Percentiles rank a stretch among this genome's conserved stretches.
Conservation (phyloP, 92 coral and sea anemone species). For the Chrysogorgia sp. region DNA sequence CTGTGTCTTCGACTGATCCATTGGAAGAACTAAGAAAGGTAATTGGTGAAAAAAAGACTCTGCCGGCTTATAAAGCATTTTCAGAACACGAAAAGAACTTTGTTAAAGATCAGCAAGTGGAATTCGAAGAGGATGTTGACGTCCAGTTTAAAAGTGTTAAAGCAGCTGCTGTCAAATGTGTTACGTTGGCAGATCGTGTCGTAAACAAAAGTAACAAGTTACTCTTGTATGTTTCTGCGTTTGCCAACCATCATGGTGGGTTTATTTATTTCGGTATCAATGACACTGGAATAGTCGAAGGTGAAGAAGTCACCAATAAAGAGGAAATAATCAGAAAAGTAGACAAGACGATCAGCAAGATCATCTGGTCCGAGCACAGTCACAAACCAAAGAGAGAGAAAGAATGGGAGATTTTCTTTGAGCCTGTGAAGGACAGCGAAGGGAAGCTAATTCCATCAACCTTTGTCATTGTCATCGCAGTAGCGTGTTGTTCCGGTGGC, state of each 20-base stretch:
- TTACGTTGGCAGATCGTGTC: slow-evolving; percentile 51
- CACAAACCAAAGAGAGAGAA: slow-evolving; percentile 45
- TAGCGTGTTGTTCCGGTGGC: slow-evolving; percentile 39
- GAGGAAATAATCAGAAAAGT: slow-evolving; percentile 29
- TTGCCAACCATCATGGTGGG: slow-evolving; percentile 59
- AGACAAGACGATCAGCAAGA: slow-evolving; percentile 29
- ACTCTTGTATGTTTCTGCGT: slow-evolving; percentile 43
- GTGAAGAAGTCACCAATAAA: slow-evolving; percentile 10
- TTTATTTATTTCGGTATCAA: slow-evolving; percentile 54
- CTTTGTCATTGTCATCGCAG: slow-evolving; percentile 31
- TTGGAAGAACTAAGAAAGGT: background rate
- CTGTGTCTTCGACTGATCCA: background rate
- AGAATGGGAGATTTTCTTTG: slow-evolving; percentile 58
- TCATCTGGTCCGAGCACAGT: slow-evolving; percentile 40
- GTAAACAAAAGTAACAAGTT: slow-evolving; percentile 50
- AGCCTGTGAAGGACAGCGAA: slow-evolving; percentile 34
- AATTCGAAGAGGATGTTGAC: background rate
- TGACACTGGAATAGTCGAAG: slow-evolving; percentile 27
- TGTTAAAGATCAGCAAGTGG: background rate
- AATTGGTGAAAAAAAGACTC: background rate
- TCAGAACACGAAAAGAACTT: background rate
- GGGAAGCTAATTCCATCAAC: background rate
- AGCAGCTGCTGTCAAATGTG: background rate
- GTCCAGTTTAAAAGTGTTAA: background rate
- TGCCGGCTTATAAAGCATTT: no score